Base-by-base conservation (phyloP, 2,113 vertebrate genomes). In the Steatornis caripensis region DNA sequence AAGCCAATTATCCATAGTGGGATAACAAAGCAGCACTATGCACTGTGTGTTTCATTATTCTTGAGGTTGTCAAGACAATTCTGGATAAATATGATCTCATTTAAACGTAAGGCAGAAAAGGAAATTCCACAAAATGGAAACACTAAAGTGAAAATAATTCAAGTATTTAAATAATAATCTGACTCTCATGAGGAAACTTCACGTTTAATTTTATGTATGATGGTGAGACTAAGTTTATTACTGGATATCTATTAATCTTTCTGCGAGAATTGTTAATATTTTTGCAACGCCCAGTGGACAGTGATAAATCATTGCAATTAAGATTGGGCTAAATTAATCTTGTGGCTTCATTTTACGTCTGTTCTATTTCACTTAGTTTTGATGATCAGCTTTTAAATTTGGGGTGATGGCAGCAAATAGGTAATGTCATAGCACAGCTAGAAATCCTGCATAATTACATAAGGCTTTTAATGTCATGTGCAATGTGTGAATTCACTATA, bases 161-260 rank as follows among this genome's bases (percentile, higher is more conserved):
- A 83, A 77, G 46, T 69, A 45, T 91, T 96, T 95, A 87, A 96
- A 88, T 90, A 96, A 93, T 89, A 87, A 87, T 83, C 64, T 23
- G 29, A 58, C 72, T 90, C 64, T 96, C 49, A 49, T 69, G n/a
- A 95, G 71, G n/a, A 95, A 89, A 81, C 41, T 20, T 87, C 29
- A 83, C 88, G 69, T 95, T 92, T 95, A 84, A 97, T 98, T 97
- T 96, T 96, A 94, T 70, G 75, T 93, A n/a, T 75, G 29, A 78
- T 87, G 39, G 83, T 20, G 41, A 95, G 41, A 91, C 41, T 65
- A 75, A 58, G 83, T 86, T 94, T 97, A 91, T 97, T 96, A 93
- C 53, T 58, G n/a, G 29, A 32, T 84, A 90, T 60, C 30, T 36
- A 85, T 79, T 84, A 55, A 88, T 90, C 91, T 84, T 96, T 49